Evolutionary conservation across 92 coral and sea anemone genomes (phyloP).

Genomic region (Virgularia gustaviana): DNA sequence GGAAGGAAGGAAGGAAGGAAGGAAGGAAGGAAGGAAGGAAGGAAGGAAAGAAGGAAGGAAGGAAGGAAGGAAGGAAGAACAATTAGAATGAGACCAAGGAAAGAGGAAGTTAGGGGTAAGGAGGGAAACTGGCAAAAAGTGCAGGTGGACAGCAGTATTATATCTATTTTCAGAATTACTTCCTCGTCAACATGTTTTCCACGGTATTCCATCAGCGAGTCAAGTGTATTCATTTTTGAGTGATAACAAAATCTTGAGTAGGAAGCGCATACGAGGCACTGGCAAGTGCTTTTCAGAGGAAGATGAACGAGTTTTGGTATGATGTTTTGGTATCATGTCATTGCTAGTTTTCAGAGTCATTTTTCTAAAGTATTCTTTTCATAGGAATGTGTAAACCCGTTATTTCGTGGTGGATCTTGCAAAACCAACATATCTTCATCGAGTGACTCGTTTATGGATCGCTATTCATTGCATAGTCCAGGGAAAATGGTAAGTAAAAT

Average conservation of each 20-base stretch:
- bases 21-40: too few relatives aligned
- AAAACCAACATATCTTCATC: background rate
- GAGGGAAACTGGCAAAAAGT: too few relatives aligned
- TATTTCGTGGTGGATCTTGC: slow-evolving; percentile 15
- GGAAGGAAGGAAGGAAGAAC: too few relatives aligned
- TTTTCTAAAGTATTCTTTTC: background rate
- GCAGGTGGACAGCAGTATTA: background rate
- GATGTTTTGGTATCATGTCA: background rate
- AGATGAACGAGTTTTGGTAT: background rate
- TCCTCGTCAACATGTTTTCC: slow-evolving; percentile 8
- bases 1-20: too few relatives aligned
- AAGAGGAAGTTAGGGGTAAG: too few relatives aligned
- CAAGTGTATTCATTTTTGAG: background rate
- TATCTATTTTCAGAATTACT: background rate
- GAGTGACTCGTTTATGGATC: background rate
- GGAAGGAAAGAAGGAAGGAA: too few relatives aligned
- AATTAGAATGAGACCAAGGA: too few relatives aligned
- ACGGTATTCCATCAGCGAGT: background rate
- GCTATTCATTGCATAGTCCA: background rate
- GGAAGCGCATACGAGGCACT: background rate
- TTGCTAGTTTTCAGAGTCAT: background rate
- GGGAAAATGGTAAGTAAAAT: background rate
- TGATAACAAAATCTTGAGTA: background rate
- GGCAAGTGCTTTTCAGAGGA: slow-evolving; percentile 8
- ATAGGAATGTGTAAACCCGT: slow-evolving; percentile 31